phyloP scores from a whole-genome alignment of 2,888 invertebrate genomes.

The Automeris io region DNA sequence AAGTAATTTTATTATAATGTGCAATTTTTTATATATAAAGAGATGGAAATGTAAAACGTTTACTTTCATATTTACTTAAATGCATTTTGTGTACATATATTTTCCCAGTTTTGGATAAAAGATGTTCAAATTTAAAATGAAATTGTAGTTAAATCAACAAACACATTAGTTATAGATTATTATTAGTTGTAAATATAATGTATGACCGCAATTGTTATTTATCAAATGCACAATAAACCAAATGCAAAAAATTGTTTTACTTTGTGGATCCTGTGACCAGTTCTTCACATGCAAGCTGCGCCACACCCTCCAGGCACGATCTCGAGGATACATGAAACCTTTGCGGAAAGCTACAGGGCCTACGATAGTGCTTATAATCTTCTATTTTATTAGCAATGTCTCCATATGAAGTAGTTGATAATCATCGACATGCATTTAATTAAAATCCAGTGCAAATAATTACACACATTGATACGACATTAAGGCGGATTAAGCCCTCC shows the following conservation, averaged over 20 bases:
- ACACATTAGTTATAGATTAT: constrained; percentile 11
- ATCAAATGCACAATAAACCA: constrained; percentile 62
- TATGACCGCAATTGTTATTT: constrained; percentile 33
- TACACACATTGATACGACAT: constrained; percentile 20
- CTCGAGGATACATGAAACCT: no score
- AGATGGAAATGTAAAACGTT: background rate
- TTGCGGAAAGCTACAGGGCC: no score
- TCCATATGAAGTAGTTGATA: background rate
- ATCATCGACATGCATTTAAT: constrained; percentile 11
- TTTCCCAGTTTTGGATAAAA: no score
- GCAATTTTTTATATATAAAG: background rate
- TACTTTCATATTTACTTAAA: background rate
- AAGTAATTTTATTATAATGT: background rate
- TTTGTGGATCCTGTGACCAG: background rate
- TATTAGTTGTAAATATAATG: constrained; percentile 20
- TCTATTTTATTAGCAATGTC: background rate
- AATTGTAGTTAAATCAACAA: background rate
- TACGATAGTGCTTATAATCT: background rate
- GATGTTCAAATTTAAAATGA: background rate
- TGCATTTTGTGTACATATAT: no score
- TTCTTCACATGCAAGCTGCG: no score
- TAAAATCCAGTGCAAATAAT: constrained; percentile 22
- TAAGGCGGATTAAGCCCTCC: constrained; percentile 18
- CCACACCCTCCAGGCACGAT: no score
- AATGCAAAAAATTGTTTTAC: constrained; percentile 29